Conservation (phyloP, 2,113 vertebrate genomes). For the Mystacornis crossleyi region DNA sequence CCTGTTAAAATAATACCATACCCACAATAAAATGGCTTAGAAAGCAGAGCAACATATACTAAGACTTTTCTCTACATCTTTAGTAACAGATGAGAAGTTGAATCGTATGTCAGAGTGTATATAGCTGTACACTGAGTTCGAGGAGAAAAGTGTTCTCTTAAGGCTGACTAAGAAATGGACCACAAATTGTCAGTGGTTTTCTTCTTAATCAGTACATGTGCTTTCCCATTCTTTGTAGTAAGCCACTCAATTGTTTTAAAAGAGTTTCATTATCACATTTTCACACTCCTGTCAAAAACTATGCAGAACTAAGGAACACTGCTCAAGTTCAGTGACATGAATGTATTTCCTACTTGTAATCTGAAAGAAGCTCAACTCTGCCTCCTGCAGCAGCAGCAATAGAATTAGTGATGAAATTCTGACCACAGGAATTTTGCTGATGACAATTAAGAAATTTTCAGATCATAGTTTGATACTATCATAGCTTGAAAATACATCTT, state of each 20-base stretch:
- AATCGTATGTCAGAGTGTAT: neutral
- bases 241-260: neutral
- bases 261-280: neutral
- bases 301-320: neutral
- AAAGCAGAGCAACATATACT: neutral
- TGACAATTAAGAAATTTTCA: neutral
- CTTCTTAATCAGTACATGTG: neutral
- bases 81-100: neutral
- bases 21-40: neutral
- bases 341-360: neutral
- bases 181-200: neutral
- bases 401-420: neutral
- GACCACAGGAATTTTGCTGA: neutral
- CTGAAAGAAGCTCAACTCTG: constrained; percentile 52
- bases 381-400: constrained; percentile 38
- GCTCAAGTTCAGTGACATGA: neutral
- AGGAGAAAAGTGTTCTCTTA: neutral
- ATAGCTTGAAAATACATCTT: neutral
- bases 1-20: neutral
- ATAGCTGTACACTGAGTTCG: neutral
- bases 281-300: neutral
- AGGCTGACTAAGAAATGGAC: neutral
- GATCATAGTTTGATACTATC: neutral
- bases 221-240: neutral
- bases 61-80: neutral